Conservation (phyloP, 2,888 invertebrate genomes). For the Synergus itoensis region DNA sequence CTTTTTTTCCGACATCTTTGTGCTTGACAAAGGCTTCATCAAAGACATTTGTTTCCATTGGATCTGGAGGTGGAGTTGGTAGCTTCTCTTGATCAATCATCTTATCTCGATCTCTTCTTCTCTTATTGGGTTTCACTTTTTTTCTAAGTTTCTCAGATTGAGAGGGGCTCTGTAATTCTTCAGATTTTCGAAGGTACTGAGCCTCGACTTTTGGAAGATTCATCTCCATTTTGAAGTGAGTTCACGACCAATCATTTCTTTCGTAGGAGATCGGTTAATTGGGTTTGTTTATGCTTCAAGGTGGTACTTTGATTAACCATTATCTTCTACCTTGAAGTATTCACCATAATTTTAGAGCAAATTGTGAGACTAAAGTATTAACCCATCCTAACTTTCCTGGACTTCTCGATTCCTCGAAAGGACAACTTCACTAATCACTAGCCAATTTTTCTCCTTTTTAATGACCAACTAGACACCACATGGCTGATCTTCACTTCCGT, state of each 20-base stretch:
- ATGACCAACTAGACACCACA: neutral
- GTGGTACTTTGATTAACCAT: neutral
- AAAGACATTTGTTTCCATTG: slow-evolving; percentile 53
- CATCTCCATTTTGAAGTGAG: slow-evolving; percentile 27
- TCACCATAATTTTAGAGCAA: neutral
- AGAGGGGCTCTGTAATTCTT: neutral
- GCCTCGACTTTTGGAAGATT: neutral
- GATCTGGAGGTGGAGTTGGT: slow-evolving; percentile 79
- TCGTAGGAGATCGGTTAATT: neutral
- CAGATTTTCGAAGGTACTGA: neutral
- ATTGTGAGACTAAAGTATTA: neutral
- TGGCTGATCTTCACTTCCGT: slow-evolving; percentile 25
- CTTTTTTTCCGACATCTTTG: slow-evolving; percentile 56
- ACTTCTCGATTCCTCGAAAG: neutral
- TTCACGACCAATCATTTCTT: neutral
- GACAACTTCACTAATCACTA: slow-evolving; percentile 18
- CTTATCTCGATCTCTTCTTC: slow-evolving; percentile 41
- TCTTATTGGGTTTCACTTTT: slow-evolving; percentile 7
- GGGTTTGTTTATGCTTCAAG: neutral
- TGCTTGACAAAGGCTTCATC: slow-evolving; percentile 29
- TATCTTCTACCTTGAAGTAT: neutral
- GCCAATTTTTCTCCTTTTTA: neutral
- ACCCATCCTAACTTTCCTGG: neutral
- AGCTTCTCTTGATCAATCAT: slow-evolving; percentile 57
- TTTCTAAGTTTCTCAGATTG: slow-evolving; percentile 7